phyloP scores from a whole-genome alignment of 2,113 vertebrate genomes.

The Grammomys dolichurus region DNA sequence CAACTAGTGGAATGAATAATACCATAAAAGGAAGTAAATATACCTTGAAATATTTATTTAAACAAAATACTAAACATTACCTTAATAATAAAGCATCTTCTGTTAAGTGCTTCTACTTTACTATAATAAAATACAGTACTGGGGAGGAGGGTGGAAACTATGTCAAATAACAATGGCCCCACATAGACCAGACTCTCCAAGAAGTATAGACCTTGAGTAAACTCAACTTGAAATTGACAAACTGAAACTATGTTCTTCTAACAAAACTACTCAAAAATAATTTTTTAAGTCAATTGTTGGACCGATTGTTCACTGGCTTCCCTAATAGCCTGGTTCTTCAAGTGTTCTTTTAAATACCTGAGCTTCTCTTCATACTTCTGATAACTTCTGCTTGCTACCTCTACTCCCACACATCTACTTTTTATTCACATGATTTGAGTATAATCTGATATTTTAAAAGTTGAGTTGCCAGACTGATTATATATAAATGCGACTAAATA shows the following conservation, averaged over 20 bases:
- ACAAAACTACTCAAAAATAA: neutral
- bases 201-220: neutral
- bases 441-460: neutral
- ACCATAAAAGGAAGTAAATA: neutral
- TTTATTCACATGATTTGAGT: neutral
- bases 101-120: constrained; percentile 2
- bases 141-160: neutral
- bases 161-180: too few species aligned
- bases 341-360: neutral
- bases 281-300: neutral
- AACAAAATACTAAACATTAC: constrained; percentile 45
- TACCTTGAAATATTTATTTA: constrained; percentile 26
- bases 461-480: neutral
- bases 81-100: constrained; percentile 29
- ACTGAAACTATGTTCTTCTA: neutral
- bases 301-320: neutral
- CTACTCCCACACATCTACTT: neutral
- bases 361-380: neutral
- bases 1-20: neutral
- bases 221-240: neutral
- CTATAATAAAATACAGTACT: neutral
- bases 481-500: neutral
- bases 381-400: neutral
- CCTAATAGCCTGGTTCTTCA: neutral
- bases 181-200: neutral